phyloP scores from a whole-genome alignment of 2,113 vertebrate genomes.

The Pterophyllum scalare region DNA sequence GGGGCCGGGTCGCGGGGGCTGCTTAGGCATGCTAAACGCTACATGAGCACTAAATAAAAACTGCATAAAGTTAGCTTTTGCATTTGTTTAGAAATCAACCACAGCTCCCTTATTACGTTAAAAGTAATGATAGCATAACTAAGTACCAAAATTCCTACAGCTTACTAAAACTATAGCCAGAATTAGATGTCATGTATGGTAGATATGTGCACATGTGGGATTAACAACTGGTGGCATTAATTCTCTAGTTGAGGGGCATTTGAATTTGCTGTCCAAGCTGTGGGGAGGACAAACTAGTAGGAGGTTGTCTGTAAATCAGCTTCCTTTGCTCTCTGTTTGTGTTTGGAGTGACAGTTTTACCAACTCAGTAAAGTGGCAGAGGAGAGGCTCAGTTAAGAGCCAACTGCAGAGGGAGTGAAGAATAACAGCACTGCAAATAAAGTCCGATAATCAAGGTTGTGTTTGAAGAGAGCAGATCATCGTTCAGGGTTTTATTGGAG shows the following conservation, averaged over 20 bases:
- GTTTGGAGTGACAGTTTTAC: conserved; percentile 42
- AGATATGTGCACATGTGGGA: neutral
- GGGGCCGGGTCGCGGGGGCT: no score
- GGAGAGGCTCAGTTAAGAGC: conserved; percentile 24
- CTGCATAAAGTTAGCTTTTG: neutral
- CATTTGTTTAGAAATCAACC: neutral
- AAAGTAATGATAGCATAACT: neutral
- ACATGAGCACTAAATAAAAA: neutral
- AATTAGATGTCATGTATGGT: neutral
- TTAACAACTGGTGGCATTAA: neutral
- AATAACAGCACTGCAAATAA: conserved; percentile 28
- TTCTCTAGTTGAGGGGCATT: neutral
- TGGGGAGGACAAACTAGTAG: conserved; percentile 27
- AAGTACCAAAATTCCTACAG: neutral
- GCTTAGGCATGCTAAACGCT: neutral
- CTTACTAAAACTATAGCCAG: neutral
- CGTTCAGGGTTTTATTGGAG: neutral
- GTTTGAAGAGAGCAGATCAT: neutral
- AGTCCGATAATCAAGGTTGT: neutral
- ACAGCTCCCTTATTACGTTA: neutral
- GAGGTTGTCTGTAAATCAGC: conserved; percentile 49
- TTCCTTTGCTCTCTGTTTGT: conserved; percentile 21
- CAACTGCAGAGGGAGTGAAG: conserved; percentile 36
- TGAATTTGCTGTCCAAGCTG: neutral
- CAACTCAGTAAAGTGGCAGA: conserved; percentile 23